Base-by-base conservation (phyloP, 2,113 vertebrate genomes). In the Empidonax alnorum region DNA sequence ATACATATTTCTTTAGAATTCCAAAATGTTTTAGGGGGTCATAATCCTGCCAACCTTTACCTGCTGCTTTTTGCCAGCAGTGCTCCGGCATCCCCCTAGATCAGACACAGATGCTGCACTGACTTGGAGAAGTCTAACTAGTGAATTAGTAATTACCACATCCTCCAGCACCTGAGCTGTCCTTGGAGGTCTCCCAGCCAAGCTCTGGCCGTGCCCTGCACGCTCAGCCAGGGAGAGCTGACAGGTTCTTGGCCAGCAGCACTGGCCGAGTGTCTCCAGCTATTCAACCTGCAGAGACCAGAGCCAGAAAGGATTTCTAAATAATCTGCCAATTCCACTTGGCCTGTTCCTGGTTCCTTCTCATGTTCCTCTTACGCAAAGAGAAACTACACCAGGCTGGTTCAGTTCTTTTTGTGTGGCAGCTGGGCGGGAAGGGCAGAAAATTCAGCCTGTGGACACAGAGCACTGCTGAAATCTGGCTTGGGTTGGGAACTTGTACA, bases 121-220 rank as follows among this genome's bases (percentile, higher is more conserved):
- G 58, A 52, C 89, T 93, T 15, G 10, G 68, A 93, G 80, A 73
- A 89, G 79, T 67, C 93, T 84, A 62, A 95, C 93, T 72, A 71
- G 93, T 89, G 85, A 94, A 56, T 83, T 74, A 71, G 71, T 46
- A 96, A 91, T 88, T 89, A 71, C 90, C 90, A 96, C 88, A 95
- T 96, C 92, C 92, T 90, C 80, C 88, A 95, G 92, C 96, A 97
- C 93, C 94, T 96, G 96, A 94, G 92, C 96, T 96, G 95, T 95
- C 76, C 85, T 96, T 97, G 96, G 96, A 97, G 83, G 7, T 24
- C 61, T 87, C 94, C 94, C 96, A 96, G 8, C n/a, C 73, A 28
- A 46, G 53, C 10, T 37, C 92, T 74, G 94, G 44, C 88, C 96
- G 46, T 35, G 33, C 68, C 90, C 92, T 25, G 47, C 93, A 65